phyloP scores from a whole-genome alignment of 2,113 vertebrate species.

The Oryzias celebensis region DNA sequence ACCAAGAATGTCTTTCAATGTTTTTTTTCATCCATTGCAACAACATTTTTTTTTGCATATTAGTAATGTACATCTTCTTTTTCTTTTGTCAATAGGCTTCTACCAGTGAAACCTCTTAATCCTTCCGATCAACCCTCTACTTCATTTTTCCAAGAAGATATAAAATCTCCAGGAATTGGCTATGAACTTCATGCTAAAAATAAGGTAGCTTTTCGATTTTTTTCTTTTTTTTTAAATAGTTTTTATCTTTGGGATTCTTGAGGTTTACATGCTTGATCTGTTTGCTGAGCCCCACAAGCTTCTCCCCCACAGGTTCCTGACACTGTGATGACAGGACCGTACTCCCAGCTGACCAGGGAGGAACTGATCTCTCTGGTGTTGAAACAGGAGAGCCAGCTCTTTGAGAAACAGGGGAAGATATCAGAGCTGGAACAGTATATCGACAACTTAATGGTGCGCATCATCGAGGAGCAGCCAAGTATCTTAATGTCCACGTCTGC shows the following conservation, averaged over 20 bases:
- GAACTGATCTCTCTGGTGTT: conserved; percentile 90
- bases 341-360: conserved; percentile 85
- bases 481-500: conserved; percentile 79
- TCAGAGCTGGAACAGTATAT: conserved; percentile 91
- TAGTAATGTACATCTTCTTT: no score
- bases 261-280: background rate
- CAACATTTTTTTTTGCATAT: no score
- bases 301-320: conserved; percentile 45
- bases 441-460: conserved; percentile 87
- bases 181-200: conserved; percentile 35
- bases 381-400: conserved; percentile 85
- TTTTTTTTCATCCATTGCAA: background rate
- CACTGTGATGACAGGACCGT: conserved; percentile 75
- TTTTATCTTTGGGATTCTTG: background rate
- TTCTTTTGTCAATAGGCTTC: conserved; percentile 77
- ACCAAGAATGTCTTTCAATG: no score
- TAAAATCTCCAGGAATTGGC: conserved; percentile 12
- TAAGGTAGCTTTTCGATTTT: conserved; percentile 45
- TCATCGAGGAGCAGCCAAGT: conserved; percentile 91
- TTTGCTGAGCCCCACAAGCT: background rate
- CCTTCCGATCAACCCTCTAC: conserved; percentile 66
- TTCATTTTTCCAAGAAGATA: conserved; percentile 48
- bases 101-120: conserved; percentile 91
- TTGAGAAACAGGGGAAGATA: conserved; percentile 83
- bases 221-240: background rate